Percentiles rank a stretch among this genome's conserved stretches.
These are phyloP conservation scores for Drosophila macrospina DNA, from an alignment of 2,888 invertebrate genomes.

Conservation along the genomic window DNA sequence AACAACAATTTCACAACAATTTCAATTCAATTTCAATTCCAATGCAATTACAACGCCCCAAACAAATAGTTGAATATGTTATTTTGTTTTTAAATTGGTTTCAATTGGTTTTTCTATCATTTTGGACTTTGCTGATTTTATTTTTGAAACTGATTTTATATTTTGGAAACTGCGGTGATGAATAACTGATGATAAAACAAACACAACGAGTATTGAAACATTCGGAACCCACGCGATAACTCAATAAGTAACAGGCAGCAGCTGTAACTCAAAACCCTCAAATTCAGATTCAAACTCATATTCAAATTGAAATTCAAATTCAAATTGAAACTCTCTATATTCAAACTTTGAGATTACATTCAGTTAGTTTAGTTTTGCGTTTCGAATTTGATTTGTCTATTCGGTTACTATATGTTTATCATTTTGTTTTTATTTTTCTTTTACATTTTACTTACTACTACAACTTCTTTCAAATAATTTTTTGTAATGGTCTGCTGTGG, in stretches of 20 bases:
- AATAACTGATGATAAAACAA: constrained; percentile 23
- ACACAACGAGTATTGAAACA: constrained; percentile 56
- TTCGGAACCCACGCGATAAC: constrained; percentile 38
- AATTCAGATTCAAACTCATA: constrained; percentile 3
- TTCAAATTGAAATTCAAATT: not conserved
- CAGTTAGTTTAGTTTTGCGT: constrained; percentile 28
- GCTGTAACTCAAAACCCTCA: constrained; percentile 34
- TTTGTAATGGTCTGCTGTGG: constrained; percentile 86
- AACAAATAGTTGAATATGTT: constrained; percentile 28
- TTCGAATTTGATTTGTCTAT: constrained; percentile 10
- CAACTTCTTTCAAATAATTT: constrained; percentile 82
- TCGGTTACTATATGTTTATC: not conserved
- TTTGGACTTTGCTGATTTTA: constrained; percentile 19
- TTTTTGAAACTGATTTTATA: constrained; percentile 24
- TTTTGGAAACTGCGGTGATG: constrained; percentile 71
- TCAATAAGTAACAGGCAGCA: constrained; percentile 55
- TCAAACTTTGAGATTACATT: constrained; percentile 46
- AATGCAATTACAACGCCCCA: constrained; percentile 37
- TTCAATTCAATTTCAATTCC: constrained; percentile 12
- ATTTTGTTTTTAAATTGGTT: constrained; percentile 20
- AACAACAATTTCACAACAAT: constrained; percentile 39
- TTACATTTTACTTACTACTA: constrained; percentile 68
- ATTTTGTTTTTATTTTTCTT: constrained; percentile 18
- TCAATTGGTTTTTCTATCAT: constrained; percentile 40
- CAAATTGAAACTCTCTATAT: constrained; percentile 17